phyloP scores from a whole-genome alignment of 2,888 invertebrate genomes.

The Trachelus iudaicus region DNA sequence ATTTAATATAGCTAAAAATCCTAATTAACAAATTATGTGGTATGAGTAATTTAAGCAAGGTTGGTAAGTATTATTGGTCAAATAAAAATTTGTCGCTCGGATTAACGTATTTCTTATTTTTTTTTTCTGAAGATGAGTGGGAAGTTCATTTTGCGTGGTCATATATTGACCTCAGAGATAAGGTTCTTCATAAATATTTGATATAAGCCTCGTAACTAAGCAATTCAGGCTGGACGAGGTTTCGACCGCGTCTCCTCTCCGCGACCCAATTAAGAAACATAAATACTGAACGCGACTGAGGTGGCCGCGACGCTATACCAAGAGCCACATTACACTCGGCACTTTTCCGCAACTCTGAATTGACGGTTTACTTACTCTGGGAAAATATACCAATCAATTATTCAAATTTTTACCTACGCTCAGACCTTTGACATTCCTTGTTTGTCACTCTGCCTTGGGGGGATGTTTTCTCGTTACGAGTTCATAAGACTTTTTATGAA shows the following conservation, averaged over 20 bases:
- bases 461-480: too few relatives aligned
- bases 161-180: not conserved
- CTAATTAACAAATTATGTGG: too few relatives aligned
- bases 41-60: too few relatives aligned
- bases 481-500: too few relatives aligned
- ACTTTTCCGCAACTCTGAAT: not conserved
- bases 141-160: too few relatives aligned
- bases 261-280: constrained; percentile 43
- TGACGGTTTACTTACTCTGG: constrained; percentile 2
- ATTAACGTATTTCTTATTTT: too few relatives aligned
- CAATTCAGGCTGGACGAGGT: constrained; percentile 28
- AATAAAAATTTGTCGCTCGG: too few relatives aligned
- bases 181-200: constrained; percentile 46
- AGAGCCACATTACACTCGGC: constrained; percentile 1
- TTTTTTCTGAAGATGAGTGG: too few relatives aligned
- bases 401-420: constrained; percentile 26
- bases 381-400: constrained; percentile 41
- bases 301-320: not conserved
- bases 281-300: constrained; percentile 31
- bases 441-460: too few relatives aligned
- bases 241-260: constrained; percentile 21
- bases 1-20: too few relatives aligned
- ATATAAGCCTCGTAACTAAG: constrained; percentile 43
- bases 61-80: too few relatives aligned
- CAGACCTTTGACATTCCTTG: too few relatives aligned